Evolutionary conservation across 2,888 invertebrate genomes (phyloP).

Genomic region (Drosophila incognita): DNA sequence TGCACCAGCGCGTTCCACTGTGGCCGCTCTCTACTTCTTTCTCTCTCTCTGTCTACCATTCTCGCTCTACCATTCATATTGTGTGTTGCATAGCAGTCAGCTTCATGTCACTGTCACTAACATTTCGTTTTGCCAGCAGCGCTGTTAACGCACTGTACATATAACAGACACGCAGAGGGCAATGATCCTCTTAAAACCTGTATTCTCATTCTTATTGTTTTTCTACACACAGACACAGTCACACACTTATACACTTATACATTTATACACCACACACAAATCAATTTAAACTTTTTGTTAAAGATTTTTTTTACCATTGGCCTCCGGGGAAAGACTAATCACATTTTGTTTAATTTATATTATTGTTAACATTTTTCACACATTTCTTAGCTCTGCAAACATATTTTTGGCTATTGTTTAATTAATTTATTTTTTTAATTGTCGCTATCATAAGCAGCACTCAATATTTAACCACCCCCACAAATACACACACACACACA

Average conservation of each 20-base stretch:
- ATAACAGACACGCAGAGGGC: conserved; percentile 15
- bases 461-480: conserved; percentile 32
- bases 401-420: conserved; percentile 58
- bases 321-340: conserved; percentile 86
- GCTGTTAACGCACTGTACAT: conserved; percentile 47
- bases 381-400: conserved; percentile 38
- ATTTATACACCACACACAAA: conserved; percentile 18
- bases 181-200: conserved; percentile 20
- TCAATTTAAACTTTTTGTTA: conserved; percentile 24
- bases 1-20: conserved; percentile 23
- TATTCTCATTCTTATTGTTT: conserved; percentile 48
- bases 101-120: conserved; percentile 63
- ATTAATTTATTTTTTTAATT: conserved; percentile 43
- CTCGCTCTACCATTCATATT: conserved; percentile 4
- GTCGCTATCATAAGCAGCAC: conserved; percentile 59
- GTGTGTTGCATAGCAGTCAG: conserved; percentile 47
- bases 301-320: conserved; percentile 78
- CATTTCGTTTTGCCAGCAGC: conserved; percentile 32
- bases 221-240: conserved; percentile 40
- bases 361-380: conserved; percentile 43
- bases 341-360: conserved; percentile 71
- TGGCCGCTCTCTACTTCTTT: conserved; percentile 1
- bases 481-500: background rate
- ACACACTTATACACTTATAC: conserved; percentile 20
- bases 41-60: conserved; percentile 7